Conservation (phyloP, 2,113 vertebrate species). For the Eulemur macaco region DNA sequence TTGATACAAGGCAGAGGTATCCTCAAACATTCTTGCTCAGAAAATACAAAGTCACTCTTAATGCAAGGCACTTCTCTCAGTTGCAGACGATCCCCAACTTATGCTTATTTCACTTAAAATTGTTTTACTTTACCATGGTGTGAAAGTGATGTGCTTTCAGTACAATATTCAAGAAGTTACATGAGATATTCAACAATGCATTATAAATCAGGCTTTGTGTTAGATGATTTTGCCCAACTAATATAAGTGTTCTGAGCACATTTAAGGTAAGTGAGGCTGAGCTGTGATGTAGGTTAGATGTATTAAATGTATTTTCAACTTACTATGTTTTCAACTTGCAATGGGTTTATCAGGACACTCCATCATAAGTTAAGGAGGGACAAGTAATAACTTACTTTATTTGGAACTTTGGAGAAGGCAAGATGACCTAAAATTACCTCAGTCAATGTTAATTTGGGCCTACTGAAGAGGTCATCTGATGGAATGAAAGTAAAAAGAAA, state of each 20-base stretch:
- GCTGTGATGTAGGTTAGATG: neutral
- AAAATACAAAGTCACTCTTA: conserved; percentile 42
- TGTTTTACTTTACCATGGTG: neutral
- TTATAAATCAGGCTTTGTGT: neutral
- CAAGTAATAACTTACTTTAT: conserved; percentile 37
- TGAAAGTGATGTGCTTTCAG: neutral
- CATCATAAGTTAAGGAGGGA: neutral
- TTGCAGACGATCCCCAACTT: neutral
- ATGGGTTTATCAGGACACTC: neutral
- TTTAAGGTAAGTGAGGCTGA: neutral
- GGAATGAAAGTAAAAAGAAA: neutral
- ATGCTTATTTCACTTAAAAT: neutral
- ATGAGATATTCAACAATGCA: neutral
- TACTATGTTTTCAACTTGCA: neutral
- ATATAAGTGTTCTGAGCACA: neutral
- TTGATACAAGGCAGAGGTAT: neutral
- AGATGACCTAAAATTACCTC: conserved; percentile 34
- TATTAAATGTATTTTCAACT: neutral
- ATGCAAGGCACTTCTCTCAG: neutral
- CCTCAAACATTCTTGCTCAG: conserved; percentile 32
- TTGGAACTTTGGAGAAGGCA: conserved; percentile 42
- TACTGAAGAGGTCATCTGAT: neutral
- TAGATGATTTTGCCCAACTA: neutral
- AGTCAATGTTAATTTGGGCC: neutral
- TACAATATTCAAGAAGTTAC: neutral